Evolutionary conservation across 2,797 vertebrate species (phyloP).

Genomic region (Pseudopleuronectes americanus): DNA sequence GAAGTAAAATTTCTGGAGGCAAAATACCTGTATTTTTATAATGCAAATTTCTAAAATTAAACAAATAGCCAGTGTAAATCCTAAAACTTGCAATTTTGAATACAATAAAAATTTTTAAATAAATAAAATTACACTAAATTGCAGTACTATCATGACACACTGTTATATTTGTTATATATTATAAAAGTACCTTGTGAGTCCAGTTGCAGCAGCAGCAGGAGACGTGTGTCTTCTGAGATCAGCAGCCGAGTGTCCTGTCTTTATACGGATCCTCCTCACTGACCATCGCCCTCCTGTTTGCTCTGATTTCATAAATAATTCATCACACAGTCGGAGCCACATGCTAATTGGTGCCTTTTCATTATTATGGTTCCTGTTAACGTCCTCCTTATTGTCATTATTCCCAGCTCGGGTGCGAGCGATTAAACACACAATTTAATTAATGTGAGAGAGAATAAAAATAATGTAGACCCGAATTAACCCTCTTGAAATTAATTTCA

Average conservation of each 20-base stretch:
- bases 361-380: conserved; percentile 2
- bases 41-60: background rate
- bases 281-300: conserved; percentile 53
- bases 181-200: conserved; percentile 52
- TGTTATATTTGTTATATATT: background rate
- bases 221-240: conserved; percentile 46
- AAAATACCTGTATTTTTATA: background rate
- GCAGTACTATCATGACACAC: background rate
- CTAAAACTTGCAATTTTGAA: background rate
- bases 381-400: conserved; percentile 64
- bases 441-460: conserved; percentile 61
- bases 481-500: conserved; percentile 68
- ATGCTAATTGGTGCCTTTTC: conserved; percentile 54
- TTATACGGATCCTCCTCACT: conserved; percentile 59
- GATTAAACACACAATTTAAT: conserved; percentile 71
- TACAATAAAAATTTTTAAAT: background rate
- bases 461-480: conserved; percentile 66
- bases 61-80: background rate
- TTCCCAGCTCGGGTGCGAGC: conserved; percentile 36
- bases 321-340: conserved; percentile 59
- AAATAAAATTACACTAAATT: background rate
- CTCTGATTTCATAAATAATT: conserved; percentile 78
- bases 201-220: conserved; percentile 44
- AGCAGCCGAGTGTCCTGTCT: conserved; percentile 58
- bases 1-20: background rate